These are phyloP conservation scores for Matsumyia berberina DNA, from an alignment of 2,888 invertebrate genomes.

Conservation along the genomic window DNA sequence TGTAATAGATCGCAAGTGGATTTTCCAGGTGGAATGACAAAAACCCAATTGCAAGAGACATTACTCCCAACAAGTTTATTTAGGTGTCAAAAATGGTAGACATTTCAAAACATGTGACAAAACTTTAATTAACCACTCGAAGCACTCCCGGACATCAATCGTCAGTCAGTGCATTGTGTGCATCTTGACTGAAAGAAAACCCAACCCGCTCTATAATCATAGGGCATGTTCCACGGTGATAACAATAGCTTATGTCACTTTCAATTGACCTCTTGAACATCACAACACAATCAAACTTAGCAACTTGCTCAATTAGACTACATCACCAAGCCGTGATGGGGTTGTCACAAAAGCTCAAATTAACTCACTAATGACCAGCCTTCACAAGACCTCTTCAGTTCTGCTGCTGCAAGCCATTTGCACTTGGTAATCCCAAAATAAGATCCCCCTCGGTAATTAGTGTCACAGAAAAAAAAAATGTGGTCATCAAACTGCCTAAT, in stretches of 20 bases:
- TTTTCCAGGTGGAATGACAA: no score
- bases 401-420: background rate
- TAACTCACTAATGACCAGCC: slow-evolving; percentile 43
- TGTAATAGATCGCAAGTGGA: no score
- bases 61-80: background rate
- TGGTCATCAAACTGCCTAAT: slow-evolving; percentile 48
- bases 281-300: background rate
- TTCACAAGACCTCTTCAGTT: slow-evolving; percentile 25
- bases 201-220: background rate
- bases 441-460: slow-evolving; percentile 43
- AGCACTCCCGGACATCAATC: background rate
- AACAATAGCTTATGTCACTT: slow-evolving; percentile 6
- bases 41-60: background rate
- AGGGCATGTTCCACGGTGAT: background rate
- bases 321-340: slow-evolving; percentile 12
- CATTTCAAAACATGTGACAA: background rate
- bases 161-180: background rate
- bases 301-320: slow-evolving; percentile 14
- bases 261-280: background rate
- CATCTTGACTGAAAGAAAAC: background rate
- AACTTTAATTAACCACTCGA: background rate
- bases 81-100: background rate
- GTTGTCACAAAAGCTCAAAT: slow-evolving; percentile 38
- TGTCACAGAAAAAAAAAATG: slow-evolving; percentile 51
- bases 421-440: background rate